Percentiles rank a stretch among this genome's conserved stretches.
Conservation (phyloP, 53 echinoderm and acorn worm genomes). For the Holothuria scabra region DNA sequence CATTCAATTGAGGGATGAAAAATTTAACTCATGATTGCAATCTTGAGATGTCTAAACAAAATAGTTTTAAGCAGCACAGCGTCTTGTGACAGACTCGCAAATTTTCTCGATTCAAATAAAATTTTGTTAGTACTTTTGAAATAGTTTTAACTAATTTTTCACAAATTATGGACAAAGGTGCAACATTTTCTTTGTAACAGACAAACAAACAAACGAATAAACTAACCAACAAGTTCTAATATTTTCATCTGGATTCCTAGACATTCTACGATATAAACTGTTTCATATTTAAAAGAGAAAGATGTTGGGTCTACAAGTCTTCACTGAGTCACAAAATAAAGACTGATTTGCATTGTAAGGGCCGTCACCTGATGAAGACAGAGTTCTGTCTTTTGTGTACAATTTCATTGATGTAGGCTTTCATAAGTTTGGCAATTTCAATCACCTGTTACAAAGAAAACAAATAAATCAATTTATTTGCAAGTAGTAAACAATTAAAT, state of each 20-base stretch:
- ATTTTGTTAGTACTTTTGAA: too few relatives aligned
- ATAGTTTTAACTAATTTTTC: too few relatives aligned
- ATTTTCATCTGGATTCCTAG: neutral
- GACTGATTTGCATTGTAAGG: neutral
- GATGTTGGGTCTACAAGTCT: constrained; percentile 5
- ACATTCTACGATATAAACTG: constrained; percentile 1
- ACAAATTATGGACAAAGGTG: too few relatives aligned
- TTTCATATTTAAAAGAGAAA: constrained; percentile 10
- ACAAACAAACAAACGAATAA: too few relatives aligned
- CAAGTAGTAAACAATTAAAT: neutral
- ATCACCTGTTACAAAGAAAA: constrained; percentile 70
- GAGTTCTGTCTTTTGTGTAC: constrained; percentile 81
- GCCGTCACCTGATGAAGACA: constrained; percentile 13
- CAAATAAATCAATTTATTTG: neutral
- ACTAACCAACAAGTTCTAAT: too few relatives aligned
- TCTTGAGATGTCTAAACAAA: too few relatives aligned
- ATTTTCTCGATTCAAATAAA: too few relatives aligned
- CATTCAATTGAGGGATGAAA: too few relatives aligned
- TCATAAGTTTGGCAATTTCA: constrained; percentile 99
- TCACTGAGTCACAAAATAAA: neutral
- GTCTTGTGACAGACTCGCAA: too few relatives aligned
- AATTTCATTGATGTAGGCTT: constrained; percentile 99
- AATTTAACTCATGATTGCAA: too few relatives aligned
- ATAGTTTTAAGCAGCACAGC: too few relatives aligned
- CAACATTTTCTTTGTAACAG: too few relatives aligned